Percentiles rank a stretch among this genome's conserved stretches.
phyloP scores from a whole-genome alignment of 30 jellyfish, hydroid and myxozoan genomes.

The Chrysaora quinquecirrha region DNA sequence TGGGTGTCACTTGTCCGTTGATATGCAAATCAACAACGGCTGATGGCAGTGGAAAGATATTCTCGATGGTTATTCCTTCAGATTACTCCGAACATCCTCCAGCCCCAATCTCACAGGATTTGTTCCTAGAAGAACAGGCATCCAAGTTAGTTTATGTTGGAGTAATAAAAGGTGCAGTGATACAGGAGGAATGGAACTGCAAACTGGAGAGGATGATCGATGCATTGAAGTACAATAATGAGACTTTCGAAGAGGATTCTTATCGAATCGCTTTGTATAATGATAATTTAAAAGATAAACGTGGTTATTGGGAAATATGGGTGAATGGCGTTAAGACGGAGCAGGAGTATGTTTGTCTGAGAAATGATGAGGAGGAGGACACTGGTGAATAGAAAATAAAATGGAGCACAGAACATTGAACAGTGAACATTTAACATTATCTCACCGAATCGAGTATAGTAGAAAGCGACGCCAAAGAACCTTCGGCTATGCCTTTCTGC shows the following conservation, averaged over 20 bases:
- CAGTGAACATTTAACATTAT: too few relatives aligned
- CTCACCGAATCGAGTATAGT: too few relatives aligned
- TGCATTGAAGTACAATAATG: neutral
- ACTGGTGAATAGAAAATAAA: neutral
- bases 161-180: constrained; percentile 1
- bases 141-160: constrained; percentile 58
- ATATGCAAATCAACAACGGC: constrained; percentile 34
- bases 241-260: neutral
- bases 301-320: neutral
- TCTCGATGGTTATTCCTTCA: constrained; percentile 72
- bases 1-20: constrained; percentile 18
- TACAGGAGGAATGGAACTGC: constrained; percentile 5
- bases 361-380: neutral
- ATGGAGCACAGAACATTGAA: too few relatives aligned
- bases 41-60: constrained; percentile 26
- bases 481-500: too few relatives aligned
- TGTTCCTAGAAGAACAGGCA: constrained; percentile 71
- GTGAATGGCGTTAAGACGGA: neutral
- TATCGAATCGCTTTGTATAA: neutral
- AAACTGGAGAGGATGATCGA: neutral
- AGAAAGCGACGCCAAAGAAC: too few relatives aligned
- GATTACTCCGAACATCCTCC: constrained; percentile 65
- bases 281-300: neutral
- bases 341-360: constrained; percentile 4
- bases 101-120: constrained; percentile 59